Evolutionary conservation across 1,140 invertebrate species (phyloP), one percentile per base, ranked within the genome.

Genomic region (Sarcophaga bullata): DNA sequence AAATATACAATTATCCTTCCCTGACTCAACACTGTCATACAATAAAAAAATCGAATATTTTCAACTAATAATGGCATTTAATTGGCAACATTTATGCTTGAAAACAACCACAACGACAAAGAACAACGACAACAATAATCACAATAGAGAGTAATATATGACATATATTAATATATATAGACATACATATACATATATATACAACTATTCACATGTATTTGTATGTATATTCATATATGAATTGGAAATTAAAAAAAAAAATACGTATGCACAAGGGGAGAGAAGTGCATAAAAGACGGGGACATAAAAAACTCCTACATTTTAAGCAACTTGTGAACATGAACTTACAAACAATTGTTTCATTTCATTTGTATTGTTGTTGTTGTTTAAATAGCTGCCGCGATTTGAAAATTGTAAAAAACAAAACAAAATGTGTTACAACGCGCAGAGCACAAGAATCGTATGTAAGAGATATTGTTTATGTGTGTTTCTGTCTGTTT

Each of bases 31-130:
- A 68, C 62, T 19, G 17, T 19, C 10, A 68, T 49, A 17, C 46
- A 76, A 76, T 4, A 25, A 49, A n/a, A 17, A 25, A 50, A 75
- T 50, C 17, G 48, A 52, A 78, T 25, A 19, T 78, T 48, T 52
- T 78, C 52, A 78, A 50, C 75, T 78, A 78, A 78, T 78, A 78
- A 78, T 78, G 75, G 75, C 50, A 78, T 78, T 78, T 78, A 78
- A 78, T 78, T 78, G 75, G 75, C 75, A 78, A 78, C 75, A 78
- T 78, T 78, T 78, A 78, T 78, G 75, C 75, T 78, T 78, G 25
- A 17, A 78, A 68, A 73, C 25, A 73, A 73, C 46, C 25, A 73
- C 73, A 73, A 46, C 73, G 46, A 9, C 6, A 73, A 73, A 73
- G 19, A 11, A 73, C 25, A 73, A 73, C 68, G 8, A 73, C 68